phyloP scores from a whole-genome alignment of 1,140 invertebrate species.

The Ooceraea biroi region DNA sequence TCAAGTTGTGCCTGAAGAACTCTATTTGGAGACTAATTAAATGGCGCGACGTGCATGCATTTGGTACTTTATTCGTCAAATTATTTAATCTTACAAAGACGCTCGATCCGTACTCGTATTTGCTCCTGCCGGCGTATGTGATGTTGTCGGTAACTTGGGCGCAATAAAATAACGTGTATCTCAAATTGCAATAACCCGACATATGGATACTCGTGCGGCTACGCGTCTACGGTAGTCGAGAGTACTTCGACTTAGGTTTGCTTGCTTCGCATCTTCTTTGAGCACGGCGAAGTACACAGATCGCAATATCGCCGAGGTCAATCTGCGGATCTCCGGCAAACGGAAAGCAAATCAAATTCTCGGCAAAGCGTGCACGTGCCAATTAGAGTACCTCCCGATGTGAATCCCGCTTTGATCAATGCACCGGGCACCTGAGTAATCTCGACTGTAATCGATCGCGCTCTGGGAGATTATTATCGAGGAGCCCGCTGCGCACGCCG shows the following conservation, averaged over 20 bases:
- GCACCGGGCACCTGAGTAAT: slow-evolving; percentile 77
- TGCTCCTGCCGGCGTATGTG: neutral
- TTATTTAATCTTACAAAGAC: slow-evolving; percentile 3
- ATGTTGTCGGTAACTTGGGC: slow-evolving; percentile 16
- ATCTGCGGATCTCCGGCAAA: slow-evolving; percentile 69
- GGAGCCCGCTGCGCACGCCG: neutral
- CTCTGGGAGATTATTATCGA: slow-evolving; percentile 77
- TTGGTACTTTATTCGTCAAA: neutral
- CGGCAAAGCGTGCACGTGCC: slow-evolving; percentile 70
- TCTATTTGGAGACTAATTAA: neutral
- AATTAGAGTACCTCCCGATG: slow-evolving; percentile 72
- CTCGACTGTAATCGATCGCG: slow-evolving; percentile 73
- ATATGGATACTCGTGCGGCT: slow-evolving; percentile 66
- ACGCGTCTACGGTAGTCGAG: slow-evolving; percentile 10
- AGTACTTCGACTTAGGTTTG: slow-evolving; percentile 64
- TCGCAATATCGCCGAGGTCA: slow-evolving; percentile 76
- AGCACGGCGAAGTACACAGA: slow-evolving; percentile 58
- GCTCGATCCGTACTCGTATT: slow-evolving; percentile 24
- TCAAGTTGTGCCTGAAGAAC: too few species aligned
- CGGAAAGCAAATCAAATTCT: slow-evolving; percentile 78
- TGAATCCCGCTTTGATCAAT: slow-evolving; percentile 79
- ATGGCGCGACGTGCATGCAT: neutral
- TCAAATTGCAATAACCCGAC: slow-evolving; percentile 53
- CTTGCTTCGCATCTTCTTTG: slow-evolving; percentile 66
- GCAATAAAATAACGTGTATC: neutral